A percentile compares a stretch with the other conserved stretches of the same genome.
Conservation (phyloP, 2,888 invertebrate genomes). For the Pocota personata region DNA sequence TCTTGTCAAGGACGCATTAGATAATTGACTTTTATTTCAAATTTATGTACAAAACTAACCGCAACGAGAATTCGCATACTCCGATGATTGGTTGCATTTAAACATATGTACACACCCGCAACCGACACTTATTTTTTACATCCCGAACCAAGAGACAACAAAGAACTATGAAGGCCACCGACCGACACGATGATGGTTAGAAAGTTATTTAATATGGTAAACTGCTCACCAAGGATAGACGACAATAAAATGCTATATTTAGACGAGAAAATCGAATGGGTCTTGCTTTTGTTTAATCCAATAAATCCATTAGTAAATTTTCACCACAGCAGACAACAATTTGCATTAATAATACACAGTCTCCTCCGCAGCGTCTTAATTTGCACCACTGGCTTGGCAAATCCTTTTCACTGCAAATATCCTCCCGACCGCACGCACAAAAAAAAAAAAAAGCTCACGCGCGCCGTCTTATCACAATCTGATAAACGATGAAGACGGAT, state of each 20-base stretch:
- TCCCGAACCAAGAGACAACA: not conserved
- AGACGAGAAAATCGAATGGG: not conserved
- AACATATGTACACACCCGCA: too few species aligned
- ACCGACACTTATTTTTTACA: not conserved
- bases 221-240: not conserved
- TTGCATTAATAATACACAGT: not conserved
- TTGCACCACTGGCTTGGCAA: not conserved
- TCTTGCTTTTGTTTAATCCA: slow-evolving; percentile 6
- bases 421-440: slow-evolving; percentile 20
- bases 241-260: not conserved
- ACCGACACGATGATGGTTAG: slow-evolving; percentile 10
- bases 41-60: slow-evolving; percentile 8
- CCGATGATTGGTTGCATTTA: not conserved
- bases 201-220: not conserved
- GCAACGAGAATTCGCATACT: not conserved
- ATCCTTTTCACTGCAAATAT: slow-evolving; percentile 21
- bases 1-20: not conserved
- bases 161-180: slow-evolving; percentile 2
- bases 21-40: slow-evolving; percentile 16
- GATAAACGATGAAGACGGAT: slow-evolving; percentile 66
- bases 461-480: slow-evolving; percentile 68
- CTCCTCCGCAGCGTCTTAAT: not conserved
- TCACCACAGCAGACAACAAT: not conserved
- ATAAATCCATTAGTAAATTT: slow-evolving; percentile 13
- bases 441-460: slow-evolving; percentile 59